Percentiles rank a stretch among this genome's conserved stretches.
These are phyloP conservation scores for Coilia nasus DNA, from an alignment of 2,797 vertebrate genomes.

Conservation along the genomic window DNA sequence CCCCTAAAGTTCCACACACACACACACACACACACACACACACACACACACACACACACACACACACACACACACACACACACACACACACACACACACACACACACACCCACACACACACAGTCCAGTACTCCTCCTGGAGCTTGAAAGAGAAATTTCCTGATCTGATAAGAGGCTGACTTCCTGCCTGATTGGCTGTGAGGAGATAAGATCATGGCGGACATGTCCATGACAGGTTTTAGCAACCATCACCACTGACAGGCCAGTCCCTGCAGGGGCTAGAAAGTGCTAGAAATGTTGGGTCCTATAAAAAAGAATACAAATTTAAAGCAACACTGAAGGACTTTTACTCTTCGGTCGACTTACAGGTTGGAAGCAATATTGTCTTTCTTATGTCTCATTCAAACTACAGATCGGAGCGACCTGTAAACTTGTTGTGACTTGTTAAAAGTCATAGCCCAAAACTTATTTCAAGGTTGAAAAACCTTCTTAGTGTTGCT, in stretches of 20 bases:
- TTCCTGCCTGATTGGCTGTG: conserved; percentile 33
- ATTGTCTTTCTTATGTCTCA: too few relatives aligned
- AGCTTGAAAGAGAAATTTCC: conserved; percentile 21
- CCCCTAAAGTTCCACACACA: too few relatives aligned
- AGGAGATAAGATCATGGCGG: conserved; percentile 29
- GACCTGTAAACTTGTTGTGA: too few relatives aligned
- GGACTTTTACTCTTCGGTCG: too few relatives aligned
- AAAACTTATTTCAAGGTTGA: too few relatives aligned
- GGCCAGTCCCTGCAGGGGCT: not conserved
- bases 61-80: not conserved
- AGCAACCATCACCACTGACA: not conserved
- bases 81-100: conserved; percentile 7
- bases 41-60: not conserved
- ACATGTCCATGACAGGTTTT: conserved; percentile 33
- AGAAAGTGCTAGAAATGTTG: not conserved
- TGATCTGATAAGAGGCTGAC: conserved; percentile 41
- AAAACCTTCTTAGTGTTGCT: too few relatives aligned
- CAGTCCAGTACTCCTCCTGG: not conserved
- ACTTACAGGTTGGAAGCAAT: too few relatives aligned
- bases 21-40: not conserved
- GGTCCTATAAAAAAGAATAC: not conserved
- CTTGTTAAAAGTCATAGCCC: too few relatives aligned
- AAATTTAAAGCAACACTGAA: too few relatives aligned
- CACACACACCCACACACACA: conserved; percentile 10
- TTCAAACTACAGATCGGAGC: too few relatives aligned